phyloP scores from a whole-genome alignment of 92 coral and sea anemone species.

The Paragorgia papillata region DNA sequence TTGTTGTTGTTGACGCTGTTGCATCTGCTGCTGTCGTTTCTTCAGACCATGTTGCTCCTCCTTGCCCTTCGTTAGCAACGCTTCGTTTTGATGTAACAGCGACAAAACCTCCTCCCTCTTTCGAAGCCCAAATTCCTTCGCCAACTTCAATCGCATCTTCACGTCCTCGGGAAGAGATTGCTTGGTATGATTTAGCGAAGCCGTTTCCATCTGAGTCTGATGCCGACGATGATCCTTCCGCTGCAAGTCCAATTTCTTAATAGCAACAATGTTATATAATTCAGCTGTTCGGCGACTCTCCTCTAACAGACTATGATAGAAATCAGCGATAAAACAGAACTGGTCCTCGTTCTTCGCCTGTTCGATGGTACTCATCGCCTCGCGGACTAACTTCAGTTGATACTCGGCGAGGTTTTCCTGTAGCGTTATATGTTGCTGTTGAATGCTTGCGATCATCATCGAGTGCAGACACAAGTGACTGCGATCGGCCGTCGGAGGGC shows the following conservation, averaged over 20 bases:
- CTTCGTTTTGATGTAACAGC: conserved; percentile 2
- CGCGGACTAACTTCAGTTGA: conserved; percentile 7
- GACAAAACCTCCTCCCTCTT: conserved; percentile 17
- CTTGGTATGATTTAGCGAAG: background rate
- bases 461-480: background rate
- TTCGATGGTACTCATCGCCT: conserved; percentile 8
- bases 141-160: conserved; percentile 2
- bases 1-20: conserved; percentile 58
- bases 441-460: conserved; percentile 3
- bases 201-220: background rate
- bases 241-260: background rate
- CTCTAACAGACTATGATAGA: conserved; percentile 17
- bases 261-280: background rate
- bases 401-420: background rate
- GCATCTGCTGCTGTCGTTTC: background rate
- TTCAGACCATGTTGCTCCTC: background rate
- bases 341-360: conserved; percentile 19
- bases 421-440: conserved; percentile 4
- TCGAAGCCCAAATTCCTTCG: background rate
- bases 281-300: conserved; percentile 5
- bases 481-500: background rate
- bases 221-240: conserved; percentile 19
- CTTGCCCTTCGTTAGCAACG: background rate
- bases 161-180: conserved; percentile 10
- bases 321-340: conserved; percentile 11